A percentile compares a stretch with the other conserved stretches of the same genome.
phyloP scores from a whole-genome alignment of 2,113 vertebrate species.

The Acrocephalus kingi region DNA sequence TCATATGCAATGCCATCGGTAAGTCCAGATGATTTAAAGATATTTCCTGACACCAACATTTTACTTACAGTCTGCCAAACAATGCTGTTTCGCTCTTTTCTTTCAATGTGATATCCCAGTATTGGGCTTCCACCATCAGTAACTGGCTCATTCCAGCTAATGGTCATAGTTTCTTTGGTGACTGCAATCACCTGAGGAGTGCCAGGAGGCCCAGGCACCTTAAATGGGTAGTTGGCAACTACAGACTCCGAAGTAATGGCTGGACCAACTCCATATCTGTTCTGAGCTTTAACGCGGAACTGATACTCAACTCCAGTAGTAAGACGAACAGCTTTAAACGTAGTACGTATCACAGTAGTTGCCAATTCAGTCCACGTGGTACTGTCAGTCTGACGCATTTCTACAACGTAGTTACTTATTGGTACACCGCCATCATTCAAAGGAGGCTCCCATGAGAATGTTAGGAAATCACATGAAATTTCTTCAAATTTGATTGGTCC shows the following conservation, averaged over 20 bases:
- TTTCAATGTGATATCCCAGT: slow-evolving; percentile 94
- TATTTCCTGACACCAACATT: slow-evolving; percentile 86
- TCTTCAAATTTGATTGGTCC: slow-evolving; percentile 94
- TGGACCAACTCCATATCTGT: slow-evolving; percentile 92
- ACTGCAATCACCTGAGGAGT: slow-evolving; percentile 91
- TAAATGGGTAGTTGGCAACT: slow-evolving; percentile 93
- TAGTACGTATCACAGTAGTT: slow-evolving; percentile 89
- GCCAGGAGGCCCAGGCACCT: slow-evolving; percentile 92
- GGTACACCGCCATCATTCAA: slow-evolving; percentile 96
- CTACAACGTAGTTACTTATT: slow-evolving; percentile 92
- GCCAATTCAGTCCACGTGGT: slow-evolving; percentile 91
- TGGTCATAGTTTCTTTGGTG: slow-evolving; percentile 93
- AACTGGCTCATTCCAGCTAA: slow-evolving; percentile 97
- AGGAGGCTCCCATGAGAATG: slow-evolving; percentile 93
- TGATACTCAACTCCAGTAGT: slow-evolving; percentile 94
- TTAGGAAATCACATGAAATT: slow-evolving; percentile 87
- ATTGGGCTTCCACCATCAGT: slow-evolving; percentile 94
- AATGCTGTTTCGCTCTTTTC: slow-evolving; percentile 94
- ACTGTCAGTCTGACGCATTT: slow-evolving; percentile 91
- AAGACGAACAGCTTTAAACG: slow-evolving; percentile 89
- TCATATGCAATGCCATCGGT: slow-evolving; percentile 94
- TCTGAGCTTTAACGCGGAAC: slow-evolving; percentile 96
- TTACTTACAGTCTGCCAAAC: slow-evolving; percentile 93
- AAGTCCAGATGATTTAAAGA: slow-evolving; percentile 91
- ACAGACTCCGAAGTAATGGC: slow-evolving; percentile 87